Base-by-base conservation (phyloP, 2,797 vertebrate genomes). In the Holocentrus rufus region DNA sequence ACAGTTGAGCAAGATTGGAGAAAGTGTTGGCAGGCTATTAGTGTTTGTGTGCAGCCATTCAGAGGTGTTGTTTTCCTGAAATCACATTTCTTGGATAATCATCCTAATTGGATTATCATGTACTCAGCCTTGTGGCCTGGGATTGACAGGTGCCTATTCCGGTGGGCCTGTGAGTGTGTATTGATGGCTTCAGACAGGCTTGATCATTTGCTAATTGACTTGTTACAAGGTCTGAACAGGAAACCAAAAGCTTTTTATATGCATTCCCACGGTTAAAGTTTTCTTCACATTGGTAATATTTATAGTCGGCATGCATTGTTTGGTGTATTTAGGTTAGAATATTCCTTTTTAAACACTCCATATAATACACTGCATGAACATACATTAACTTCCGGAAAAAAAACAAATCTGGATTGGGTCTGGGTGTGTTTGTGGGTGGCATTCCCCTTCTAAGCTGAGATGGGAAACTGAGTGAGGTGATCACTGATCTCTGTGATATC, bases 21-120 rank as follows among this genome's bases (percentile, higher is more conserved):
- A 36, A 36, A 36, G 34, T 36, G 7, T 1, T 36, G 34, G 8
- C 34, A 36, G 34, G 34, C 11, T 11, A 2, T 42, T 13, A 0
- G 4, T 36, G 39, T 65, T 74, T 53, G 2, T 55, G 49, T 23
- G 4, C 34, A 42, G 65, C 15, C 25, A 42, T 42, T 42, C 39
- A 3, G 13, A 36, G 39, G 15, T 47, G 31, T 11, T 63, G 17
- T 61, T 70, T 54, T 64, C 25, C 56, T 50, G 49, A n/a, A 44
- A 64, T 61, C 53, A 69, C 69, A 31, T 67, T 79, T 65, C 22
- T 61, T 23, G 10, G 46, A 46, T 55, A 2, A 42, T 72, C 18
- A 52, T 71, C 30, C 72, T 47, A 63, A 72, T 27, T 62, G 57
- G 70, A 79, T 81, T 77, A 69, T 66, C 34, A 25, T 62, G 49